Evolutionary conservation across 1,140 invertebrate genomes (phyloP), one percentile per base, ranked within the genome.

Genomic region (Habropoda laboriosa): DNA sequence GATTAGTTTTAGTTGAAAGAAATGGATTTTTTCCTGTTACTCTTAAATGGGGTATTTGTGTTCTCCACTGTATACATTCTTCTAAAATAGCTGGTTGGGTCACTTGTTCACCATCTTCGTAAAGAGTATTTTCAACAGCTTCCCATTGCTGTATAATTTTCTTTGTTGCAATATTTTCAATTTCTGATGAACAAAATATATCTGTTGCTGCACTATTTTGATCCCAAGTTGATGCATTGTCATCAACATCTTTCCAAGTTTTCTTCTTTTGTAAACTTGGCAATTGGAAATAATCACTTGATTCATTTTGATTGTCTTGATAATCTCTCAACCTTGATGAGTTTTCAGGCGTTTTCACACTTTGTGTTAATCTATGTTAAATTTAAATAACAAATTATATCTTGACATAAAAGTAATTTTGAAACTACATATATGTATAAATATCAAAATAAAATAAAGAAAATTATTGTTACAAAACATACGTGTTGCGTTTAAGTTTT

Each of bases 11-110:
- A 82, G 42, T 53, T 78, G 58, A 32, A 51, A 30, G n/a, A 70
- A 64, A 61, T 64, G 51, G 38, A 82, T 73, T 86, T 64, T 83
- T 88, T 1, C 91, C 92, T 55, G 91, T 18, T 51, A 92, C 47
- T 79, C 91, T 87, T 24, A 92, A 82, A 71, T 92, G 91, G 0
- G 88, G 86, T 49, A 93, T 81, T 57, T 92, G 92, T 12, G 67
- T 88, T 45, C 85, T 87, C 92, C 92, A 93, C 70, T 93, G 92
- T 63, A 82, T 32, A 71, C 92, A 93, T 73, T 93, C 92, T 8
- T 92, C 89, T 16, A 82, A 79, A 63, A 85, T 32, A 53, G 67
- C n/a, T 30, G 80, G 75, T 6, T 79, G 60, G 3, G 80, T 35
- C 6, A 86, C 38, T 27, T 79, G 67, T 27, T 91, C 74, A 10